These are phyloP conservation scores for Tachysurus fulvidraco DNA, from an alignment of 2,113 vertebrate genomes.

Conservation along the genomic window DNA sequence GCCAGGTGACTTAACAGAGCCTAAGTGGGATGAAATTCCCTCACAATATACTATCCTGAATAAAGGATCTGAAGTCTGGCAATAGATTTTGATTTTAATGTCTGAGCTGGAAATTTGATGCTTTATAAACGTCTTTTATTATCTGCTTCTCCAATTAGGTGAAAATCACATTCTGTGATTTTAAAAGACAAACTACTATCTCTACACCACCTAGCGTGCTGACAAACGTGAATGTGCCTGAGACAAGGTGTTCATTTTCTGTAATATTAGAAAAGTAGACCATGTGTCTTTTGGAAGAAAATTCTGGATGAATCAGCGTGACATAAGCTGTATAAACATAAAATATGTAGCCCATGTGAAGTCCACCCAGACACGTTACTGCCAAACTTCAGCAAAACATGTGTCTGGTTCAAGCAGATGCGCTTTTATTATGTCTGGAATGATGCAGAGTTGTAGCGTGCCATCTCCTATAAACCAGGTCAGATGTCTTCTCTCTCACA, in stretches of 20 bases:
- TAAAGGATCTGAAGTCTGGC: not conserved
- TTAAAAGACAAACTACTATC: not conserved
- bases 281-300: not conserved
- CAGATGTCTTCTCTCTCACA: slow-evolving; percentile 28
- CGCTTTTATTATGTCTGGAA: slow-evolving; percentile 53
- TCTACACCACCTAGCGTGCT: not conserved
- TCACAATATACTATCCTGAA: not conserved
- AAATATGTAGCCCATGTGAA: slow-evolving; percentile 20
- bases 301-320: slow-evolving; percentile 10
- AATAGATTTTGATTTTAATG: not conserved
- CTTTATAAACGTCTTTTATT: not conserved
- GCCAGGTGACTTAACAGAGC: not conserved
- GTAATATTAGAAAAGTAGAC: not conserved
- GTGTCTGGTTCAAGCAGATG: slow-evolving; percentile 49
- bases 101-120: not conserved
- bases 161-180: not conserved
- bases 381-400: slow-evolving; percentile 4
- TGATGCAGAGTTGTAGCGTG: slow-evolving; percentile 24
- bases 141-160: not conserved
- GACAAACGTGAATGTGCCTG: not conserved
- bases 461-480: slow-evolving; percentile 40
- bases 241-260: not conserved
- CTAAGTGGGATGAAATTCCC: not conserved
- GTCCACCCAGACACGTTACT: not conserved
- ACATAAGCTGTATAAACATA: slow-evolving; percentile 27